Evolutionary conservation across 2,888 invertebrate genomes (phyloP).

Genomic region (Helobdella robusta): DNA sequence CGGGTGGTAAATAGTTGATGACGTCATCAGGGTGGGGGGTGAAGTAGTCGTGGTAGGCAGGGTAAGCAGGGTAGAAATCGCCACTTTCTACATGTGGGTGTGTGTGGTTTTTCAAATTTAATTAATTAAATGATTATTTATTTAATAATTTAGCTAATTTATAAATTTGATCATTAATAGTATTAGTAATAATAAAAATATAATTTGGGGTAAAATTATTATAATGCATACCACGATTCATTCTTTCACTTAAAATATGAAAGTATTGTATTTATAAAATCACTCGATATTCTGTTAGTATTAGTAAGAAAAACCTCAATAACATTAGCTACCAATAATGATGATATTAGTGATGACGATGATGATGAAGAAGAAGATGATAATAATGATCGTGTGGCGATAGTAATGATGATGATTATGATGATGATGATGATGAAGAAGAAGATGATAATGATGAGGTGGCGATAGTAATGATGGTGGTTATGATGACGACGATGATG

Average conservation of each 20-base stretch:
- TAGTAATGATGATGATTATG: constrained; percentile 17
- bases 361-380: background rate
- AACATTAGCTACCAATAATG: no score
- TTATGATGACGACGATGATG: constrained; percentile 24
- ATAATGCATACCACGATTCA: no score
- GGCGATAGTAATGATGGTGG: constrained; percentile 22
- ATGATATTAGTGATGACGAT: no score
- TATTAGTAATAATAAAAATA: no score
- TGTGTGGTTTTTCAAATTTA: background rate
- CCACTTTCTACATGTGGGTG: constrained; percentile 9
- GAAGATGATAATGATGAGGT: constrained; percentile 23
- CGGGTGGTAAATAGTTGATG: constrained; percentile 11
- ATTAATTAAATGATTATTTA: no score
- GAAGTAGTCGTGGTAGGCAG: constrained; percentile 23
- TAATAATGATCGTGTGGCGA: background rate
- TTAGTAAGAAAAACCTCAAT: no score
- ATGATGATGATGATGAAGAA: constrained; percentile 23
- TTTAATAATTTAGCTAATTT: no score
- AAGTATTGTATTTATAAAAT: no score
- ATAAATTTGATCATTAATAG: no score
- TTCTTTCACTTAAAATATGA: no score
- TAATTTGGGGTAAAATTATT: no score
- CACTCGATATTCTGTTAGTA: no score
- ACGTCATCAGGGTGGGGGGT: constrained; percentile 20
- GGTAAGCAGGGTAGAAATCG: constrained; percentile 20